phyloP scores from a whole-genome alignment of 2,888 invertebrate genomes.

The Tenthredo notha region DNA sequence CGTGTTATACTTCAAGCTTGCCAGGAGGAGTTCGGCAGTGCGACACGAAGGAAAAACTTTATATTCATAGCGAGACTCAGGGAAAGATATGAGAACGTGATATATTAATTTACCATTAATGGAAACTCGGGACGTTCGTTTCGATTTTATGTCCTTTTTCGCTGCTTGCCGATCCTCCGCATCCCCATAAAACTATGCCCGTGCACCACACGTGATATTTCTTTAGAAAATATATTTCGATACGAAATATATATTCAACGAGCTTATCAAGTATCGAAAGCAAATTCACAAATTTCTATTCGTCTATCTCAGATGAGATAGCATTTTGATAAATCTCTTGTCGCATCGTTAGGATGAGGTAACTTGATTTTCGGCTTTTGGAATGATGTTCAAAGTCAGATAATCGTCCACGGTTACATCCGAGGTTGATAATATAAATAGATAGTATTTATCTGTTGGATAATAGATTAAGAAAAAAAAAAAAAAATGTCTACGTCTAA shows the following conservation, averaged over 20 bases:
- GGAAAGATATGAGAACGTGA: constrained; percentile 61
- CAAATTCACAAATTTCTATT: no score
- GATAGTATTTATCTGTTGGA: neutral
- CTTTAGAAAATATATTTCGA: neutral
- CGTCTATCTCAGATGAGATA: no score
- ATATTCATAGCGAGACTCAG: constrained; percentile 66
- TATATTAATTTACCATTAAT: constrained; percentile 69
- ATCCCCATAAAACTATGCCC: neutral
- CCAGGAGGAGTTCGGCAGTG: constrained; percentile 33
- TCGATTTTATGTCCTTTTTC: constrained; percentile 40
- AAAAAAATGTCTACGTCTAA: constrained; percentile 11
- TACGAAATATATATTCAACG: neutral
- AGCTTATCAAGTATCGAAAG: neutral
- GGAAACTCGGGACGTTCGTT: constrained; percentile 55
- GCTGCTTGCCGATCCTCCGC: neutral
- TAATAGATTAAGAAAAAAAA: constrained; percentile 8
- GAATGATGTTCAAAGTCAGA: neutral
- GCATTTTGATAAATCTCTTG: no score
- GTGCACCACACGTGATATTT: neutral
- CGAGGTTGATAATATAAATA: constrained; percentile 1
- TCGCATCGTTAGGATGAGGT: neutral
- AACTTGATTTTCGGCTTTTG: neutral
- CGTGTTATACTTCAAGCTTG: constrained; percentile 48
- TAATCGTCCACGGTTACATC: neutral
- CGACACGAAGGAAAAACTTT: constrained; percentile 55